A percentile compares a stretch with the other conserved stretches of the same genome.
Evolutionary conservation across 2,797 vertebrate species (phyloP).

Genomic region (Smutsia temminckii): DNA sequence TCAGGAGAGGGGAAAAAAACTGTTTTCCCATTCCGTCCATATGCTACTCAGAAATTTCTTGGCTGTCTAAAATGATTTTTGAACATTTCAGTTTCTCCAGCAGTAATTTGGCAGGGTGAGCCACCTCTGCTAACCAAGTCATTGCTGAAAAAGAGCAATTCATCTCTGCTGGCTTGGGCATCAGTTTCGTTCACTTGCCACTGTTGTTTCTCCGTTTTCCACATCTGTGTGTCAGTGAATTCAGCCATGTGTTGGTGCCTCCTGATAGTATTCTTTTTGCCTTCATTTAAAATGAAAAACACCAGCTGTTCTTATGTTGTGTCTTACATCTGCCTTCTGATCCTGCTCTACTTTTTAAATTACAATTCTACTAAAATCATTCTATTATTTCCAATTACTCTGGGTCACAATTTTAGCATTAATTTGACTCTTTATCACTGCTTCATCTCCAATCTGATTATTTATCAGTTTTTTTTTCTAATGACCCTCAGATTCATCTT

Average conservation of each 20-base stretch:
- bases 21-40: not conserved
- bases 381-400: not conserved
- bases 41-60: constrained; percentile 23
- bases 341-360: not conserved
- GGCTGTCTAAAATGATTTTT: not conserved
- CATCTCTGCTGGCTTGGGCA: not conserved
- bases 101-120: not conserved
- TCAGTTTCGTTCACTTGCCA: not conserved
- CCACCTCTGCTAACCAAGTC: not conserved
- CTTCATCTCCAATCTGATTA: not conserved
- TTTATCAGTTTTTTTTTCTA: not conserved
- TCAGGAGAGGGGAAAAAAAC: not conserved
- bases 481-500: not conserved
- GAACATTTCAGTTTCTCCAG: not conserved
- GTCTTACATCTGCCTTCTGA: constrained; percentile 52
- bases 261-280: not conserved
- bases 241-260: not conserved
- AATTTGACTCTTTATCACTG: not conserved
- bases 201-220: not conserved
- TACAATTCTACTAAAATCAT: not conserved
- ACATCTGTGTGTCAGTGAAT: not conserved
- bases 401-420: not conserved
- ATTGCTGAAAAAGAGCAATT: not conserved
- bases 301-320: constrained; percentile 39
- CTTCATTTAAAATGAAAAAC: constrained; percentile 53